Evolutionary conservation across 2,888 invertebrate species (phyloP), one percentile per base, ranked within the genome.

Genomic region (Colostygia pectinataria): DNA sequence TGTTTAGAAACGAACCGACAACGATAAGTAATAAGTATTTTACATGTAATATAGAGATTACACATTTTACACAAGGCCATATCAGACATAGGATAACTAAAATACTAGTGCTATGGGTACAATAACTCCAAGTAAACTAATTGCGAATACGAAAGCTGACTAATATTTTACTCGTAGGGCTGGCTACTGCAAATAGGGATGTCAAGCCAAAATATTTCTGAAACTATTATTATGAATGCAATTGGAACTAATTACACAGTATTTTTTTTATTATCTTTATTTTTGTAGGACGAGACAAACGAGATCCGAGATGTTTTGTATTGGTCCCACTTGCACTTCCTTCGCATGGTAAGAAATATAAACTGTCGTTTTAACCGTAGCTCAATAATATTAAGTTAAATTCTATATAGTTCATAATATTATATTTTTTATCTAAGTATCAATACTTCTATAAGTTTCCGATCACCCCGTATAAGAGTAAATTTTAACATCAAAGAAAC

Each of bases 61-160:
- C 72, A 75, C 74, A 53, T 49, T 49, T 77, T 77, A 80, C 80
- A 86, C 83, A 86, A 86, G 85, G 85, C 82, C 83, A 76, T 83
- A 76, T 68, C 71, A 74, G 63, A 73, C 74, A 68, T 70, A 67
- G 63, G 58, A 57, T 61, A 34, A 34, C 14, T 44, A 42, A 32
- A 33, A 32, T 40, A 23, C 36, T 31, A 43, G 39, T 39, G 29
- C 43, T 34, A 40, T 33, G 46, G 23, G 10, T 33, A 27, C 28
- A 33, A 12, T 12, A 24, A 31, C 29, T 31, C 14, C 15, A 29
- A 29, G n/a, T 13, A 10, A 32, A 40, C 20, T 5, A 13, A 13
- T 9, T 13, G 5, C 23, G 15, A 25, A 9, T 15, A 20, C 9
- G 2, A 7, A 29, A 41, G 9, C 9, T 12, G 18, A 14, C 20